These are phyloP conservation scores for Leuciscus waleckii DNA, from an alignment of 2,797 vertebrate species.

Conservation along the genomic window DNA sequence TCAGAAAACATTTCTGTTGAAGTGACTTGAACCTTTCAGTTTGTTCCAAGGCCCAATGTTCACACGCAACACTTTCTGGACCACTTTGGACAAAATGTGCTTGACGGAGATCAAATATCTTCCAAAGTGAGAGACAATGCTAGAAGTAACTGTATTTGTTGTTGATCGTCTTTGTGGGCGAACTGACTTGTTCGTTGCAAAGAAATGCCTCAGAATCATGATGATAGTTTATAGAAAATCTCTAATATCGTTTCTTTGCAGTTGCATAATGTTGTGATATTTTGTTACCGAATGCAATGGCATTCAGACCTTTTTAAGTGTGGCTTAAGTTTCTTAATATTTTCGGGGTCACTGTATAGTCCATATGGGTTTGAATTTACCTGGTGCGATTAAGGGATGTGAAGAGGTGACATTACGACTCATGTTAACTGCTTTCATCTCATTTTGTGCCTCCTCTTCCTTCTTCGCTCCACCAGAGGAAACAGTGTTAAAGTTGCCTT, in stretches of 20 bases:
- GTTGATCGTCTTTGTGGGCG: background rate
- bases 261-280: background rate
- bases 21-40: background rate
- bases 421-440: constrained; percentile 81
- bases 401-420: constrained; percentile 77
- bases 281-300: background rate
- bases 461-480: constrained; percentile 81
- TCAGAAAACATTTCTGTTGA: constrained; percentile 4
- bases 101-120: background rate
- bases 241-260: background rate
- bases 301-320: background rate
- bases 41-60: background rate
- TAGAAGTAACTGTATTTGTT: background rate
- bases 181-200: background rate
- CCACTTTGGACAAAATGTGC: background rate
- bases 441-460: constrained; percentile 75
- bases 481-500: constrained; percentile 67
- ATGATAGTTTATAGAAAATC: background rate
- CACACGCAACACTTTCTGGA: background rate
- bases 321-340: background rate
- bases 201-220: background rate
- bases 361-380: constrained; percentile 69
- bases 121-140: background rate
- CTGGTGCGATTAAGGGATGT: constrained; percentile 86
- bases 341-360: background rate